Base-by-base conservation (phyloP, 2,888 invertebrate species). In the Thyatira batis region DNA sequence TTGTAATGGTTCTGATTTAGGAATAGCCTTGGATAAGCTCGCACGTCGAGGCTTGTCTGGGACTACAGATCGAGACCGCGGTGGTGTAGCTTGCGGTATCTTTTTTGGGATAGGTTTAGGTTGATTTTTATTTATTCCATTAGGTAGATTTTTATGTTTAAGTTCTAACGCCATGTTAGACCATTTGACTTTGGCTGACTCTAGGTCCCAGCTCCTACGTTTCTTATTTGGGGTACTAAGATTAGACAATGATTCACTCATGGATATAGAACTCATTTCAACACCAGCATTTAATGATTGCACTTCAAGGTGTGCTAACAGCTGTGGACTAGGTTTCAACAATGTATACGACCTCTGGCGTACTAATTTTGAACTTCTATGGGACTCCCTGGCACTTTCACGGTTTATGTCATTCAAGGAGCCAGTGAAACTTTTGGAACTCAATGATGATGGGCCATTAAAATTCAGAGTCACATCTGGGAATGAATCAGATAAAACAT, bases 281-380 rank as follows among this genome's bases (percentile, higher is more conserved):
- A 92, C 78, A 20, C 93, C 92, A 11, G 87, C 90, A 49, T 73
- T 88, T 11, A 87, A 56, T 0, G 92, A 89, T 59, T 90, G 92
- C 60, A 92, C 89, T 76, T 94, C 92, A 48, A 95, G 84, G 70
- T 94, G 94, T 9, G 95, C 95, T 21, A 95, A 75, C 8, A 97
- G 91, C 60, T 94, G 94, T 0, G 96, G 96, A 72, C 97, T 96
- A 0, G 97, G 97, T 20, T 93, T 90, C 0, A 96, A 94, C 48
- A 97, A 82, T 0, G 96, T 95, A 73, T 97, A 97, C 0, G 97
- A 97, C 58, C 95, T 94, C 71, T 96, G 95, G 50, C 97, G 92
- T 10, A 95, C 90, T 53, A 96, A 80, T 63, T 87, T 83, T 4
- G 91, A 84, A 49, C 53, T 54, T 11, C 57, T 58, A 53, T 77